Percentiles rank a stretch among this genome's conserved stretches.
Conservation (phyloP, 2,797 vertebrate genomes). For the Odontamblyopus lacepedii region DNA sequence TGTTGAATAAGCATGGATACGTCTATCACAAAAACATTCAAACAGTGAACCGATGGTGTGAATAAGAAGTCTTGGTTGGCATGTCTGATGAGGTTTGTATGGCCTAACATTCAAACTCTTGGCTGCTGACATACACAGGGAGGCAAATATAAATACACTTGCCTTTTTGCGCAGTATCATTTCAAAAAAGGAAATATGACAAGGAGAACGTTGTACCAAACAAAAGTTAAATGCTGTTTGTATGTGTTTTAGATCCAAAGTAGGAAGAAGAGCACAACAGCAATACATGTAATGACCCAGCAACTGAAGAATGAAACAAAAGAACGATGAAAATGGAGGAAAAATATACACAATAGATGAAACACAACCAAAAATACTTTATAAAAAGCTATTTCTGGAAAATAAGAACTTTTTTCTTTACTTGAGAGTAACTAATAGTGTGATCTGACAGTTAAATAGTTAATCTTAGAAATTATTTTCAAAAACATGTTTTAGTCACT, state of each 20-base stretch:
- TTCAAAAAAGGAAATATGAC: conserved; percentile 41
- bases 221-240: conserved; percentile 22
- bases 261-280: neutral
- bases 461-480: conserved; percentile 78
- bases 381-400: conserved; percentile 33
- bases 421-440: conserved; percentile 24
- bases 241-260: neutral
- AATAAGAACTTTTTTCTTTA: neutral
- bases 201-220: conserved; percentile 37
- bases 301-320: conserved; percentile 28
- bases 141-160: conserved; percentile 51
- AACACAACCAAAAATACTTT: conserved; percentile 12
- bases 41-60: conserved; percentile 46
- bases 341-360: conserved; percentile 23
- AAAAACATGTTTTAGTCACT: conserved; percentile 72
- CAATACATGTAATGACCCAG: conserved; percentile 47
- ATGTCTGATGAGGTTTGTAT: conserved; percentile 53
- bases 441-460: conserved; percentile 59
- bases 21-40: conserved; percentile 34
- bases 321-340: conserved; percentile 31
- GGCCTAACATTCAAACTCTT: conserved; percentile 62
- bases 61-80: conserved; percentile 59
- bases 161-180: conserved; percentile 41
- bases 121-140: conserved; percentile 49
- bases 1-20: conserved; percentile 40